Conservation (phyloP, 2,888 invertebrate species). For the Protodeltote pygarga region DNA sequence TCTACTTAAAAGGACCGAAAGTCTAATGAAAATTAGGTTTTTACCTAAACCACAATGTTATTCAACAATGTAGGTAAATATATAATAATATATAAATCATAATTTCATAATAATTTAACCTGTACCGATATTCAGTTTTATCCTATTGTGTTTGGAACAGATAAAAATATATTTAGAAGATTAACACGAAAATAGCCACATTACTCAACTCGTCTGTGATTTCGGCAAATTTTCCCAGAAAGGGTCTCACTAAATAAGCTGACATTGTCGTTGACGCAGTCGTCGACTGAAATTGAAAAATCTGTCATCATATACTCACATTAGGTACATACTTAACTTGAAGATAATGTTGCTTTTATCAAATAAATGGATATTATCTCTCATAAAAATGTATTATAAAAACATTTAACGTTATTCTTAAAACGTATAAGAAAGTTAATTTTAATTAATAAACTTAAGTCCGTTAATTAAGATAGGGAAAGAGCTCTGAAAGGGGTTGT, state of each 20-base stretch:
- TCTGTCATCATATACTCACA: neutral
- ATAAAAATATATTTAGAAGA: slow-evolving; percentile 11
- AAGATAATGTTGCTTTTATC: slow-evolving; percentile 3
- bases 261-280: too few relatives aligned
- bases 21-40: too few relatives aligned
- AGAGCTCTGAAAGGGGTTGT: slow-evolving; percentile 11
- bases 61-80: too few relatives aligned
- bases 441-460: slow-evolving; percentile 32
- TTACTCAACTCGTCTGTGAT: slow-evolving; percentile 7
- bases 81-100: too few relatives aligned
- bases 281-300: slow-evolving; percentile 29
- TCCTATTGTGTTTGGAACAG: too few relatives aligned
- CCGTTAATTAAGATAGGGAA: slow-evolving; percentile 27
- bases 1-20: too few relatives aligned
- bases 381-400: slow-evolving; percentile 2
- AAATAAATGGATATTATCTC: neutral
- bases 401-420: slow-evolving; percentile 3
- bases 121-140: neutral
- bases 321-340: neutral
- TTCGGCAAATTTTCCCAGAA: slow-evolving; percentile 16
- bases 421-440: slow-evolving; percentile 16
- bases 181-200: slow-evolving; percentile 16
- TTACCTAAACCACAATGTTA: too few relatives aligned
- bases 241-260: slow-evolving; percentile 16
- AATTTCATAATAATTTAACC: too few relatives aligned